Evolutionary conservation across 2,113 vertebrate genomes (phyloP).

Genomic region (Tonatia bakeri): DNA sequence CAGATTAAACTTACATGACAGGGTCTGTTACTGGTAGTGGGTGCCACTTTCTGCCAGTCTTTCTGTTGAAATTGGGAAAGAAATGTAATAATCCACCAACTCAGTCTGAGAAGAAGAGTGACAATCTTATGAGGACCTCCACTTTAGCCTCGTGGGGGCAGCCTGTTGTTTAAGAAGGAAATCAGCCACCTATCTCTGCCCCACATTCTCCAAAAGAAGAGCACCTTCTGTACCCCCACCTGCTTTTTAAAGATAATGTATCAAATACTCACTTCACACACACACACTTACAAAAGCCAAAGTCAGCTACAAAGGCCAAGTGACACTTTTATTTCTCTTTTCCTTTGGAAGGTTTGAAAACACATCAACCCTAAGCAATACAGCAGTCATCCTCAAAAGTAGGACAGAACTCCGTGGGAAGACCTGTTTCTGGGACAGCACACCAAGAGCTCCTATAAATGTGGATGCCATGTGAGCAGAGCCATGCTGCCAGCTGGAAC

Average conservation of each 20-base stretch:
- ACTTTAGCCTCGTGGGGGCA: not conserved
- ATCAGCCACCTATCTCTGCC: accelerated
- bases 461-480: not conserved
- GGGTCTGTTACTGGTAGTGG: not conserved
- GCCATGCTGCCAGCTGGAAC: accelerated
- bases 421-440: not conserved
- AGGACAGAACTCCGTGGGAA: not conserved
- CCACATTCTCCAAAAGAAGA: not conserved
- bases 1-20: not conserved
- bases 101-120: not conserved
- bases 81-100: not conserved
- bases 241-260: not conserved
- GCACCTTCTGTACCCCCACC: not conserved
- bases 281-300: not conserved
- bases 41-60: not conserved
- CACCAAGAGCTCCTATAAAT: not conserved
- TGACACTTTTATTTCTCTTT: not conserved
- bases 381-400: not conserved
- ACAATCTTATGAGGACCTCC: accelerated
- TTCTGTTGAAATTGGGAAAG: not conserved
- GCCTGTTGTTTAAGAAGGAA: not conserved
- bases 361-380: accelerated
- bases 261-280: not conserved
- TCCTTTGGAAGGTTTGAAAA: not conserved
- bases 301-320: not conserved